Percentiles rank a stretch among this genome's conserved stretches.
phyloP scores from a whole-genome alignment of 1,140 invertebrate genomes.

The Yoshiicerus persimilis region DNA sequence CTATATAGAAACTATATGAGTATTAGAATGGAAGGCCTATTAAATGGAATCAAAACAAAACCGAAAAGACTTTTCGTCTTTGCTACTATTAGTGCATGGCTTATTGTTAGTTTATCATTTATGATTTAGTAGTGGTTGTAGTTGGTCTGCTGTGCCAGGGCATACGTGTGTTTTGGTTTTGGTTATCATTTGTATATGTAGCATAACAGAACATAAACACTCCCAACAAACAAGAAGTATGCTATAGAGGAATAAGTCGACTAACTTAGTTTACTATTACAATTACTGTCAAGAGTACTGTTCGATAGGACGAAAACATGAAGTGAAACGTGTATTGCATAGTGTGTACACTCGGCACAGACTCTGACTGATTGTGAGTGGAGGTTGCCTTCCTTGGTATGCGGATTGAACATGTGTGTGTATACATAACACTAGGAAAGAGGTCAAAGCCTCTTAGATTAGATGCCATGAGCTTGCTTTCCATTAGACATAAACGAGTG shows the following conservation, averaged over 20 bases:
- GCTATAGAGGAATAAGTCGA: background rate
- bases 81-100: background rate
- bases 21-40: background rate
- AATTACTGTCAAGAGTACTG: background rate
- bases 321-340: background rate
- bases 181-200: background rate
- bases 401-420: background rate
- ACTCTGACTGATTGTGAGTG: background rate
- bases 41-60: background rate
- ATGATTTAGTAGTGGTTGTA: background rate
- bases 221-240: no score
- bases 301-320: background rate
- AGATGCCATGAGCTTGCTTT: background rate
- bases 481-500: background rate
- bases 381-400: background rate
- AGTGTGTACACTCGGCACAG: background rate
- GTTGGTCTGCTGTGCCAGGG: no score
- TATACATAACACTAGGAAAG: background rate
- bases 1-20: no score
- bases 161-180: no score
- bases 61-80: background rate
- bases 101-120: background rate
- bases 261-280: background rate
- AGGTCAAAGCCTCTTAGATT: background rate
- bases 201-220: background rate